Conservation (phyloP, 1,140 invertebrate species). For the Diorhabda elongata region DNA sequence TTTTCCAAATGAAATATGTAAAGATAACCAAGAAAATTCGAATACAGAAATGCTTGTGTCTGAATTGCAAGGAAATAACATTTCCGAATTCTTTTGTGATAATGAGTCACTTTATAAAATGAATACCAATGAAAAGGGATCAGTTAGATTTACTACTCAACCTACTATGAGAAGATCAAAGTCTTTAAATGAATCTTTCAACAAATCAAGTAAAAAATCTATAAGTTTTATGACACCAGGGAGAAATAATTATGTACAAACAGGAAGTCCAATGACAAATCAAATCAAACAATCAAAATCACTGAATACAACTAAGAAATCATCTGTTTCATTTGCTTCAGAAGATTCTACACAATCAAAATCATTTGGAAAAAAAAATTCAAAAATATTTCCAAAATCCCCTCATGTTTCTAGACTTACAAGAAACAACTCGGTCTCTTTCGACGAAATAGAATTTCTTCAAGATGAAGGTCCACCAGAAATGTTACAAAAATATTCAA, state of each 20-base stretch:
- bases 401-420: background rate
- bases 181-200: background rate
- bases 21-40: too few species aligned
- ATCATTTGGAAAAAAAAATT: background rate
- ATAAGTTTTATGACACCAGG: constrained; percentile 5
- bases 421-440: constrained; percentile 1
- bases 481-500: background rate
- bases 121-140: too few species aligned
- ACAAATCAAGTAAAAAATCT: background rate
- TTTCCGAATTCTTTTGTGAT: too few species aligned
- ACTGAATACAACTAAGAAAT: background rate
- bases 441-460: background rate
- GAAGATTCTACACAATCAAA: background rate
- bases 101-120: too few species aligned
- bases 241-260: background rate
- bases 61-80: too few species aligned
- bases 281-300: constrained; percentile 1
- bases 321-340: background rate
- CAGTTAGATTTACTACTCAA: too few species aligned
- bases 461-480: background rate
- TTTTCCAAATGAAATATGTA: too few species aligned
- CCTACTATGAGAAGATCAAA: background rate
- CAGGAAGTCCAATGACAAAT: background rate
- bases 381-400: constrained; percentile 6
- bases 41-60: too few species aligned